Base-by-base conservation (phyloP, 2,113 vertebrate species). In the Cathartes aura region DNA sequence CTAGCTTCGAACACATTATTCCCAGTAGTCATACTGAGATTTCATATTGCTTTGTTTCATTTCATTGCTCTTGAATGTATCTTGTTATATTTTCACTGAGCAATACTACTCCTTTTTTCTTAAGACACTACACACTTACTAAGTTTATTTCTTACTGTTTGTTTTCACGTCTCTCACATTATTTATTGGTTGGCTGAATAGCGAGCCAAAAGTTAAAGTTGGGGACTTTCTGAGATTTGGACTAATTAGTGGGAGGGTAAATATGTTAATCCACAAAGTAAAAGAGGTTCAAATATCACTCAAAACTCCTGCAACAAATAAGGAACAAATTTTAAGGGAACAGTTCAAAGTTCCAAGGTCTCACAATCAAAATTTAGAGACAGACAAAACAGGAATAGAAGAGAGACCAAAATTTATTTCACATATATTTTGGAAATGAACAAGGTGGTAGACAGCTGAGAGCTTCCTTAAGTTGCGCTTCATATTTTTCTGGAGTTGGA, bases 401-500 rank as follows among this genome's bases (percentile, higher is more conserved):
- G 43, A 78, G 62, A 93, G n/a, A 78, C 67, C 48, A 86, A 83
- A 81, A 86, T 73, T 63, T 71, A 58, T 81, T 96, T 97, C 91
- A 91, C 90, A 92, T 96, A 86, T 97, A 80, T 73, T 96, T 72
- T 82, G 85, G 88, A 92, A 96, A 70, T 63, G 43, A 93, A 50
- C 34, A 20, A 64, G 80, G 62, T 64, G 27, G 48, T 20, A 67
- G 89, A 70, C 71, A 97, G 93, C 89, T 92, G 93, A 96, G 80
- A 72, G 74, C 67, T 96, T 92, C 94, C 89, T 88, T 72, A 56
- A 80, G 63, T 80, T 95, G 89, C 72, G 60, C 58, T 90, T 92
- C 36, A 7, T 75, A 29, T 89, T 92, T 62, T 83, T 86, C 62
- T 90, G 88, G 90, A 96, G 59, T 19, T 94, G 56, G 81, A 88